Base-by-base conservation (phyloP, 2,888 invertebrate species). In the Patella caerulea region DNA sequence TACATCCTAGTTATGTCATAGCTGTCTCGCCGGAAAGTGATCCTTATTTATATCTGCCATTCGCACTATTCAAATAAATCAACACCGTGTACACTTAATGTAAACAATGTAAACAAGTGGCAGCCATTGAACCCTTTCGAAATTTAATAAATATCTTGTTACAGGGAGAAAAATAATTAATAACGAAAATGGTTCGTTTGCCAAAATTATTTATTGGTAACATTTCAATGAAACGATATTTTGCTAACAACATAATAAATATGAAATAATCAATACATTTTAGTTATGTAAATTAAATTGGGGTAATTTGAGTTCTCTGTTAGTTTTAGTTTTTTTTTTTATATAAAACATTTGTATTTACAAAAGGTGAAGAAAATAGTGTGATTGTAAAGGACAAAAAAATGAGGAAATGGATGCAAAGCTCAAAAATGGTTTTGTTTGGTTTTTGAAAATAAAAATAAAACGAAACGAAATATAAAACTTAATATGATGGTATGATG, bases 161-260 rank as follows among this genome's bases (percentile, higher is more conserved):
- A 45, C 9, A 9, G 7, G 45, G 45, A 1, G 7, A 9, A 45
- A 45, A 45, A 45, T 45, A 45, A 45, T 45, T 45, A 45, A 45
- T 45, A 45, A 11, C 7, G 65, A 65, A 65, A 24, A 24, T 24
- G 24, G 65, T 19, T 65, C 24, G 65, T 65, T 45, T 65, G 65
- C 65, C 65, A 65, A 65, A 65, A 65, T 24, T 19, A 24, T 65
- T 65, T 65, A 65, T 65, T 65, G 65, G 65, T 24, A 65, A 65
- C 65, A 65, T 65, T 24, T 65, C 65, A 65, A 65, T 65, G 24
- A 65, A 65, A 19, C 19, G 24, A 65, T 24, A 65, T 45, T 45
- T 24, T 65, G 65, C 24, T 65, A 65, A 65, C 65, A 65, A 65
- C 65, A 65, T 65, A 65, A 65, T 65, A 65, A 65, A 65, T 65